Conservation (phyloP, 2,113 vertebrate species). For the Mesoclemmys tuberculata region DNA sequence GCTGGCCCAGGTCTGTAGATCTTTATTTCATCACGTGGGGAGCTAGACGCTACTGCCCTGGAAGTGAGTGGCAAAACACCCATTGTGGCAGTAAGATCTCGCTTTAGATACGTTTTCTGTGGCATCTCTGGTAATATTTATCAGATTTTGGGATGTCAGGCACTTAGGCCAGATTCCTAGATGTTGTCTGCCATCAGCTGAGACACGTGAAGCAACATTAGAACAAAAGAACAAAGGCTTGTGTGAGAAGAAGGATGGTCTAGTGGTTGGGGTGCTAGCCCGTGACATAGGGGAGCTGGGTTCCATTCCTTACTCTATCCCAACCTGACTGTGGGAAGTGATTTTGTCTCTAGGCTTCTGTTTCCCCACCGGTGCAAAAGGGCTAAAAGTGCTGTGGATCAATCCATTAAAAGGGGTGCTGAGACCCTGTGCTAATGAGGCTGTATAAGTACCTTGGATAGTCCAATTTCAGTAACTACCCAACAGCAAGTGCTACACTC, state of each 20-base stretch:
- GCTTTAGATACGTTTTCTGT: neutral
- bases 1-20: neutral
- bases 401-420: neutral
- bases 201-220: neutral
- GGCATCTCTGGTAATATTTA: neutral
- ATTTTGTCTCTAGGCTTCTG: accelerated
- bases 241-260: neutral
- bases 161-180: neutral
- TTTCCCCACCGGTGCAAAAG: neutral
- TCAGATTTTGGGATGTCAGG: neutral
- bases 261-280: neutral
- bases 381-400: neutral
- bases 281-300: neutral
- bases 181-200: neutral
- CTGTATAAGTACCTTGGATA: neutral
- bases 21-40: neutral
- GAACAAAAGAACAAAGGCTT: neutral
- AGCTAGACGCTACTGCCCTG: neutral
- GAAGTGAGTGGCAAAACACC: neutral
- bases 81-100: neutral
- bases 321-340: neutral
- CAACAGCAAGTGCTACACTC: neutral
- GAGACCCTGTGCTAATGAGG: neutral
- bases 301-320: neutral
- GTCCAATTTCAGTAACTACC: neutral